Base-by-base conservation (phyloP, 2,113 vertebrate genomes). In the Neolamprologus fasciatus region DNA sequence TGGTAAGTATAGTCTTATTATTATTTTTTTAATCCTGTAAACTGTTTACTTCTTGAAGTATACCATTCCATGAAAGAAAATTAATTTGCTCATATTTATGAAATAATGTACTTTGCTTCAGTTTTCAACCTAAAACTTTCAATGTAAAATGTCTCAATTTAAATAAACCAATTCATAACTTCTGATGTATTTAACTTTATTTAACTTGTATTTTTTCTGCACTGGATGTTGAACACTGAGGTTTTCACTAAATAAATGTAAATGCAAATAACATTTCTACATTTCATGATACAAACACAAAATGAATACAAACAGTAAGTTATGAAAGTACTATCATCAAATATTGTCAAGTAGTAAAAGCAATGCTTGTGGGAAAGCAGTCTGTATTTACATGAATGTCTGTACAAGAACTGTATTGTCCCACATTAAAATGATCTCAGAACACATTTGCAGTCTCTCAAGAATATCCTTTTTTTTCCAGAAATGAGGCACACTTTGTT, bases 381-480 rank as follows among this genome's bases (percentile, higher is more conserved):
- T 26, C 54, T 57, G 0, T 57, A 57, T 57, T 8, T 0, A 57
- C 54, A 57, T 26, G 54, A 57, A 57, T 0, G 6, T 57, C 21
- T 57, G 21, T 21, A 57, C 21, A 55, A 55, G 53, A 14, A 55
- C 11, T 0, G 0, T 55, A 26, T 26, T 55, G 11, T 12, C 21
- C 2, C 0, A 0, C 0, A 55, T 55, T 55, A 55, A 55, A 55
- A 55, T 26, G 0, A 26, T 55, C 54, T 55, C 4, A 26, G 5
- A 55, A 55, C 54, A 55, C 0, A 55, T 55, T 26, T 55, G 21
- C 54, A 55, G 21, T 55, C 21, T 55, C 54, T 55, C 54, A 23
- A 55, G 21, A 55, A 26, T 55, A 55, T 13, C 0, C 21, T 55
- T 55, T 55, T 55, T 6, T 9, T 12, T n/a, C n/a, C 47, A 55